A percentile compares a stretch with the other conserved stretches of the same genome.
These are phyloP conservation scores for Pogoniulus pusillus DNA, from an alignment of 2,797 vertebrate species.

Conservation along the genomic window DNA sequence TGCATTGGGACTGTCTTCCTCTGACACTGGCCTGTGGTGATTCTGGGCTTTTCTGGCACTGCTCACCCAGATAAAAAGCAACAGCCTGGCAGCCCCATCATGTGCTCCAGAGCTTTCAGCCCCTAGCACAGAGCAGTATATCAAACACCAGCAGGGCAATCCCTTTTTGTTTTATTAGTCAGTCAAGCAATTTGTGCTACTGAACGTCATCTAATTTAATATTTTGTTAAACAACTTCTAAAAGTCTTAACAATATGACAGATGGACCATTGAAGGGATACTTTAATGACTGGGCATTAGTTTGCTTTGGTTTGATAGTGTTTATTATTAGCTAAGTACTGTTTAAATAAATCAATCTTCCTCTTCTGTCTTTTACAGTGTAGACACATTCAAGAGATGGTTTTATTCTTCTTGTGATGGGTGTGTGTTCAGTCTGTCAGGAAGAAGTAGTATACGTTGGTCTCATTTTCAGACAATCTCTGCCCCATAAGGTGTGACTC, in stretches of 20 bases:
- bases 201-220: constrained; percentile 81
- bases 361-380: constrained; percentile 24
- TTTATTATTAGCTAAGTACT: constrained; percentile 77
- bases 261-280: constrained; percentile 72
- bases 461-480: constrained; percentile 6
- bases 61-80: constrained; percentile 68
- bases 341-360: constrained; percentile 71
- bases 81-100: constrained; percentile 53
- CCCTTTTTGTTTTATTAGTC: constrained; percentile 73
- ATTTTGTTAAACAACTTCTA: constrained; percentile 81
- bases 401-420: constrained; percentile 50
- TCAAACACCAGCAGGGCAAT: constrained; percentile 65
- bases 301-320: constrained; percentile 72
- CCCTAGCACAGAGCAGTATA: constrained; percentile 63
- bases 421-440: constrained; percentile 27
- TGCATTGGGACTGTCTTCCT: not conserved
- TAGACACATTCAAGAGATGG: constrained; percentile 22
- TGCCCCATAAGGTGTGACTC: not conserved
- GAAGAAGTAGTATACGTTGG: not conserved
- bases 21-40: constrained; percentile 24
- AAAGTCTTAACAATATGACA: constrained; percentile 79
- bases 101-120: constrained; percentile 54
- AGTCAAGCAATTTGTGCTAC: constrained; percentile 76
- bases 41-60: constrained; percentile 49
- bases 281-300: constrained; percentile 72